A percentile compares a stretch with the other conserved stretches of the same genome.
phyloP scores from a whole-genome alignment of 2,797 vertebrate genomes.

The Silurus aristotelis region DNA sequence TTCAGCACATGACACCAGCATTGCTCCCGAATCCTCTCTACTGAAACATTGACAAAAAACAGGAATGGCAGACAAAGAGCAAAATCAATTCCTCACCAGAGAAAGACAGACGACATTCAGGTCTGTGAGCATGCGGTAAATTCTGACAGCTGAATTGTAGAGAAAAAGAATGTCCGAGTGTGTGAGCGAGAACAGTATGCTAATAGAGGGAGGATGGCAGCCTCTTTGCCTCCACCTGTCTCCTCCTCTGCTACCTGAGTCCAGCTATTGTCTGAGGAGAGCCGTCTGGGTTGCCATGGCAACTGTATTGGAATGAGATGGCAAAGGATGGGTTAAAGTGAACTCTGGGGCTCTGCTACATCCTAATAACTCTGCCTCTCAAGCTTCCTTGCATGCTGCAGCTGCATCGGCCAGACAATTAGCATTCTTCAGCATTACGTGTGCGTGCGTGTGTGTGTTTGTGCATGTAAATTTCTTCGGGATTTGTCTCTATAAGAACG shows the following conservation, averaged over 20 bases:
- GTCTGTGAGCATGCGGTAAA: constrained; percentile 3
- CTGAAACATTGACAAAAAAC: constrained; percentile 13
- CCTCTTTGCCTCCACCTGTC: constrained; percentile 39
- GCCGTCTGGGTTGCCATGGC: constrained; percentile 51
- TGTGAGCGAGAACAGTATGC: background rate
- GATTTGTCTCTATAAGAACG: background rate
- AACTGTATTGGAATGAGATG: constrained; percentile 26
- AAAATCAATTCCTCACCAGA: background rate
- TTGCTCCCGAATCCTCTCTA: background rate
- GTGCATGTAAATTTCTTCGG: background rate
- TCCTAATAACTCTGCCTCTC: constrained; percentile 69
- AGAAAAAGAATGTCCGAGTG: background rate
- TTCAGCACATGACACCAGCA: background rate
- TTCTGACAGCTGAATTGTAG: constrained; percentile 1
- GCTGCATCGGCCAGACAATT: constrained; percentile 43
- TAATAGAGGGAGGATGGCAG: constrained; percentile 18
- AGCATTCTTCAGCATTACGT: constrained; percentile 32
- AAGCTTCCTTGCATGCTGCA: constrained; percentile 36
- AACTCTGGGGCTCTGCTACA: constrained; percentile 65
- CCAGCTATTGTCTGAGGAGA: constrained; percentile 45
- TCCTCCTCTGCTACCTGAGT: constrained; percentile 40
- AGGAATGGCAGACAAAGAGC: constrained; percentile 22
- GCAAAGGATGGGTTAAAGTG: constrained; percentile 38
- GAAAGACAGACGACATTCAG: constrained; percentile 1
- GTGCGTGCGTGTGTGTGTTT: background rate